Evolutionary conservation across 2,888 invertebrate genomes (phyloP), one percentile per base, ranked within the genome.

Genomic region (Artemia sinica): DNA sequence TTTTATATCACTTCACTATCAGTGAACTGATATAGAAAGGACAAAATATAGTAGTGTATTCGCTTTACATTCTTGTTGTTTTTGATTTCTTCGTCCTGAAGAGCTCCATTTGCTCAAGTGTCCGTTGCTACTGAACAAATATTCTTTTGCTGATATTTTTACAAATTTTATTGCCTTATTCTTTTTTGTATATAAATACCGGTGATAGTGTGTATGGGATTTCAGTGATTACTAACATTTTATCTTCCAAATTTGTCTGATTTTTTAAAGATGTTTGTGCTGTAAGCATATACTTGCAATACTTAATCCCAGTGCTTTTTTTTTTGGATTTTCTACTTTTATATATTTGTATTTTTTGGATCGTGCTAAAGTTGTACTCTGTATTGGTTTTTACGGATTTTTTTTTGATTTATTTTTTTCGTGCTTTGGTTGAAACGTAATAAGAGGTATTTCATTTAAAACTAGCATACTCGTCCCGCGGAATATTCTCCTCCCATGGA

Each of bases 311-410:
- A 58, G 63, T 58, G 63, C n/a, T 58, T 58, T 2, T 58, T n/a
- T 18, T 58, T 58, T 58, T n/a, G 28, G 28, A 58, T 58, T 58
- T 58, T 58, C 63, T 58, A 58, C 63, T 58, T 58, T 58, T 58
- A 58, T 58, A 58, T 58, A 58, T 58, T 58, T 58, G 63, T 58
- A 58, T 41, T 41, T 41, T 41, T 41, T 41, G 3, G 3, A 41
- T 41, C 41, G 41, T 41, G 41, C 41, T 41, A 3, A 5, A 41
- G 41, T 41, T 41, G 41, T 41, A 41, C 41, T 41, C 41, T 41
- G n/a, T n/a, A 41, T 41, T 41, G 41, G 41, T 41, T 41, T 41
- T 41, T 41, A 41, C 41, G 41, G 18, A 18, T 18, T 18, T 18
- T 18, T 18, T 18, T 41, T 41, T 41, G n/a, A 41, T 41, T 41